Evolutionary conservation across 2,113 vertebrate species (phyloP), one percentile per base, ranked within the genome.

Genomic region (Solenodon paradoxus): DNA sequence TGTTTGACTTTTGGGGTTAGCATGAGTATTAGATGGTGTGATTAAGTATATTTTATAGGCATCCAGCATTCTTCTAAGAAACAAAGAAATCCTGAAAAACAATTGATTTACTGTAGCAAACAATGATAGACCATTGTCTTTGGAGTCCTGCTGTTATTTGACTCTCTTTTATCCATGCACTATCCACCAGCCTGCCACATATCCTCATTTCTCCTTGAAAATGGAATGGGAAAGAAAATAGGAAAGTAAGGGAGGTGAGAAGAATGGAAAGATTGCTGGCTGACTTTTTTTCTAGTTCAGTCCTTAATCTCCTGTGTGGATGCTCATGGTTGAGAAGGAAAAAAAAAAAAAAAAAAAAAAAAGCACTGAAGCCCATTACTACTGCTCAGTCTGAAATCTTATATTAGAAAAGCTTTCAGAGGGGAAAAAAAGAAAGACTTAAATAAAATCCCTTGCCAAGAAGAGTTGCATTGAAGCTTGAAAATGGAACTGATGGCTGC

Each of bases 331-430:
- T 79, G n/a, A 30, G 16, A 55, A 79, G n/a, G 4, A 19, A 2
- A 16, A 9, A 32, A 42, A 9, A 32, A 42, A 32, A 35, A 20
- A 42, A 32, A 32, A 24, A 22, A 35, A 26, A 13, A 74, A 15
- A 68, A 42, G 35, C 19, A 71, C 4, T 9, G 77, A 94, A 83
- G 57, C 20, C 61, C 68, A 53, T n/a, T 88, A 49, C 38, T 68
- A 53, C 3, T 94, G 51, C 55, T 90, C 71, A 83, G 38, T 79
- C 82, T 93, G 86, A 82, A 79, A 79, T 74, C 17, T 94, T 89
- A 53, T 57, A 63, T 88, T 92, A 83, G 63, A 88, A 95, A 96
- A 94, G 38, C 8, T 68, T 81, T 85, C 71, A 74, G 32, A 69
- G 32, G 38, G 30, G 12, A 35, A 68, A 69, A 40, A 77, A 45